These are phyloP conservation scores for Sebastes matsubarae DNA, from an alignment of 2,797 vertebrate species.

Conservation along the genomic window DNA sequence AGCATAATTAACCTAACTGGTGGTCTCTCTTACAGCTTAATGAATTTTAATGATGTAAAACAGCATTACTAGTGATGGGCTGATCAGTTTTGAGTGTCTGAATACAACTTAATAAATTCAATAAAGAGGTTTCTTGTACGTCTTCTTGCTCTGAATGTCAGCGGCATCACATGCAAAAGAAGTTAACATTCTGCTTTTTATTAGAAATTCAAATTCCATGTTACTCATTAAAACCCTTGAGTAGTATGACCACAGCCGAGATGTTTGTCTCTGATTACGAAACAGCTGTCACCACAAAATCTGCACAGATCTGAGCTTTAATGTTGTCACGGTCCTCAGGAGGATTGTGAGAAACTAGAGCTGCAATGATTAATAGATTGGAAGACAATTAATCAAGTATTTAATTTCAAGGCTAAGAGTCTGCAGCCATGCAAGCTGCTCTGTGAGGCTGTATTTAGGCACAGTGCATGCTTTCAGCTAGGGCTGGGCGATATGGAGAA, in stretches of 20 bases:
- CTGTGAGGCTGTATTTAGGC: background rate
- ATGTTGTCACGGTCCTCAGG: background rate
- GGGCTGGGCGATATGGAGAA: no score
- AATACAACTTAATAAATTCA: conserved; percentile 83
- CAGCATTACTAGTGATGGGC: conserved; percentile 82
- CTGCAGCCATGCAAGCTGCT: background rate
- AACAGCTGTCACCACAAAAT: background rate
- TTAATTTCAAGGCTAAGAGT: background rate
- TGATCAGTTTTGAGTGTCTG: conserved; percentile 83
- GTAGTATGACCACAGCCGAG: background rate
- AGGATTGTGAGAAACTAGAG: background rate
- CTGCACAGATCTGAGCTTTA: background rate
- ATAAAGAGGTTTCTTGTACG: conserved; percentile 77
- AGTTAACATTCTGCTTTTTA: background rate
- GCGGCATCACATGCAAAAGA: background rate
- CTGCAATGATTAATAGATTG: background rate
- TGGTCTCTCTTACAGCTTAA: conserved; percentile 72
- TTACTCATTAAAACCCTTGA: background rate
- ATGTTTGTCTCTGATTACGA: background rate
- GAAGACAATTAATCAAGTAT: background rate
- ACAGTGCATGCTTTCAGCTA: background rate
- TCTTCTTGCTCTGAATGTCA: conserved; percentile 51
- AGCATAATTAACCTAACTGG: conserved; percentile 71
- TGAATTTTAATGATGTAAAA: conserved; percentile 79
- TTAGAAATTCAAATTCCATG: background rate